A percentile compares a stretch with the other conserved stretches of the same genome.
Conservation (phyloP, 2,888 invertebrate species). For the Dilophus febrilis region DNA sequence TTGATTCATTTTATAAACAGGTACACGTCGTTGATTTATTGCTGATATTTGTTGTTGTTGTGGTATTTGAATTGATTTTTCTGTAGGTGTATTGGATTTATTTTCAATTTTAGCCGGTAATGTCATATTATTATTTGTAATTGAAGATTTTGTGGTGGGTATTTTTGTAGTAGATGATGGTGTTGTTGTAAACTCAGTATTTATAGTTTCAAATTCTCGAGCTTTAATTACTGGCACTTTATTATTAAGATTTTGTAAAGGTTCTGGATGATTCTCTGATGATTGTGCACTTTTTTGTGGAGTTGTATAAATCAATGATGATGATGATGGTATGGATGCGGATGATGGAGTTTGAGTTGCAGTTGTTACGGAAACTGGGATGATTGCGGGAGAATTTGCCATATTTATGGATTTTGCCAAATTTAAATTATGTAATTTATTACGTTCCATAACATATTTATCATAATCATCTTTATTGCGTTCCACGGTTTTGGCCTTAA, state of each 20-base stretch:
- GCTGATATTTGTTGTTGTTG: neutral
- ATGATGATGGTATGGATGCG: too few relatives aligned
- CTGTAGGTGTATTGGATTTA: neutral
- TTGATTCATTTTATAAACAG: constrained; percentile 37
- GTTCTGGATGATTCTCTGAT: too few relatives aligned
- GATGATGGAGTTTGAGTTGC: too few relatives aligned
- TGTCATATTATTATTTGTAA: too few relatives aligned
- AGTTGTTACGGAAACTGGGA: neutral
- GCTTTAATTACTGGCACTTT: neutral
- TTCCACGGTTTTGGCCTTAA: constrained; percentile 27
- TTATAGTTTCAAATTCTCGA: neutral
- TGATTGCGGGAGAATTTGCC: too few relatives aligned
- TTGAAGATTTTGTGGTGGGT: too few relatives aligned
- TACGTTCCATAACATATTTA: constrained; percentile 10
- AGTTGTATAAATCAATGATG: too few relatives aligned
- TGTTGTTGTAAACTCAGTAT: neutral
- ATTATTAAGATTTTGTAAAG: too few relatives aligned
- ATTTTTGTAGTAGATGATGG: neutral
- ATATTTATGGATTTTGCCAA: neutral
- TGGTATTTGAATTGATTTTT: neutral
- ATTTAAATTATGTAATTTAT: neutral
- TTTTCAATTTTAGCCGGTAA: neutral
- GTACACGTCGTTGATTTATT: constrained; percentile 33
- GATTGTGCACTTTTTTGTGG: too few relatives aligned
- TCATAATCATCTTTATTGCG: constrained; percentile 17